Evolutionary conservation across 2,113 vertebrate genomes (phyloP), one percentile per base, ranked within the genome.

Genomic region (Rhinoderma darwinii): DNA sequence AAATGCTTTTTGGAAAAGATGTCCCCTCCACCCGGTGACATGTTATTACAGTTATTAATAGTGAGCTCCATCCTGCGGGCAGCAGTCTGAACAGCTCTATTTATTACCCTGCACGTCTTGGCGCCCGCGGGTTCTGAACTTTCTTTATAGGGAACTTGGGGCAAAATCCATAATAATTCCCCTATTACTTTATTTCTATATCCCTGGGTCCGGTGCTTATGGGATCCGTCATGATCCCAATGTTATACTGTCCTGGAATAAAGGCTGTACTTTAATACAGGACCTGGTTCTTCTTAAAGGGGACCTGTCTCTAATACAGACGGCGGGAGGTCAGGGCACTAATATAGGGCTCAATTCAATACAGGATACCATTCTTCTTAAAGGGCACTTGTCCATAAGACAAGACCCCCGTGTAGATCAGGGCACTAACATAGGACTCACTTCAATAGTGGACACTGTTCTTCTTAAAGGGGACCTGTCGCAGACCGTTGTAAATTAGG

Each of bases 31-130:
- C 84, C 85, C 89, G 79, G 86, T 89, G 91, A 87, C 89, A 88
- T 32, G 89, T 91, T 91, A 85, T 88, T 88, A 90, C 80, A 1
- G 7, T 92, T 91, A 93, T 93, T 92, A 91, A 93, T 90, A 90
- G 90, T 84, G 63, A 89, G 73, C 86, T 5, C 43, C 43, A 83
- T 89, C 86, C 89, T 1, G 0, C 56, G 87, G 91, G 89, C 86
- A 90, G 89, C 88, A 2, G 80, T 88, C 18, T 8, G 82, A 14
- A 74, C 88, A 88, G 72, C 89, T 76, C 89, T 89, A 92, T 91
- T 90, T 89, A 88, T 91, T 92, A 92, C 82, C 37, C 88, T 86
- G 86, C 8, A 44, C 72, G 75, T 73, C 70, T 37, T 82, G 90
- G 89, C 89, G 87, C 39, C 63, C 25, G 47, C 86, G 76, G 78